A percentile compares a stretch with the other conserved stretches of the same genome.
These are phyloP conservation scores for Halocynthia roretzi DNA, from an alignment of 23 tunicate species.

Conservation along the genomic window DNA sequence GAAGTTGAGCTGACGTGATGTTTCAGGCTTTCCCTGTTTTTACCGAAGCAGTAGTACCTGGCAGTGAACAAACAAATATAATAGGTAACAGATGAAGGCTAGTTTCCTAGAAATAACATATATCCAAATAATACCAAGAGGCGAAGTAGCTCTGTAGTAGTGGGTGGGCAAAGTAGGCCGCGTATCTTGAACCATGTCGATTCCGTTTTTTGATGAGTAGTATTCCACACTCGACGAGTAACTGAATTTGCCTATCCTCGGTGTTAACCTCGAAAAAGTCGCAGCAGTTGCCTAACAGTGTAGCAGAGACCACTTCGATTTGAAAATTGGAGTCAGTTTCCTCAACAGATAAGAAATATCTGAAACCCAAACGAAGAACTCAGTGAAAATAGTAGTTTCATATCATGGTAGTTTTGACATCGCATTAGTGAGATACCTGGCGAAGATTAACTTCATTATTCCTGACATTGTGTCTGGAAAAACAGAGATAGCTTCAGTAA, in stretches of 20 bases:
- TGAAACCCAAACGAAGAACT: too few species aligned
- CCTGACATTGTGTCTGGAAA: too few species aligned
- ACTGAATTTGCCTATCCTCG: neutral
- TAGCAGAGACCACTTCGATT: neutral
- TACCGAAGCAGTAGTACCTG: neutral
- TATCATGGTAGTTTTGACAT: too few species aligned
- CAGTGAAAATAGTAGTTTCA: too few species aligned
- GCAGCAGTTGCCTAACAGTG: neutral
- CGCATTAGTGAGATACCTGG: too few species aligned
- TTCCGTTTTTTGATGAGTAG: neutral
- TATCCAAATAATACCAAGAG: neutral
- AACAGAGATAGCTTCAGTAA: too few species aligned
- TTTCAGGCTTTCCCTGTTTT: neutral
- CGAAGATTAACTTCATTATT: too few species aligned
- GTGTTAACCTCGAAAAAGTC: neutral
- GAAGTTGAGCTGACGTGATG: neutral
- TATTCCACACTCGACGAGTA: neutral
- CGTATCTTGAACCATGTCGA: neutral
- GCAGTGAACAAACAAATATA: neutral
- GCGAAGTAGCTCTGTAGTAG: slow-evolving; percentile 3
- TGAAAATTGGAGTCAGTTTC: too few species aligned
- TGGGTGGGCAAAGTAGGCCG: slow-evolving; percentile 2
- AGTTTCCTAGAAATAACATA: neutral
- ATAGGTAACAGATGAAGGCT: neutral
- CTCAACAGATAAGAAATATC: too few species aligned